Percentiles rank a stretch among this genome's conserved stretches.
Evolutionary conservation across 2,797 vertebrate genomes (phyloP).

Genomic region (Macropodus opercularis): DNA sequence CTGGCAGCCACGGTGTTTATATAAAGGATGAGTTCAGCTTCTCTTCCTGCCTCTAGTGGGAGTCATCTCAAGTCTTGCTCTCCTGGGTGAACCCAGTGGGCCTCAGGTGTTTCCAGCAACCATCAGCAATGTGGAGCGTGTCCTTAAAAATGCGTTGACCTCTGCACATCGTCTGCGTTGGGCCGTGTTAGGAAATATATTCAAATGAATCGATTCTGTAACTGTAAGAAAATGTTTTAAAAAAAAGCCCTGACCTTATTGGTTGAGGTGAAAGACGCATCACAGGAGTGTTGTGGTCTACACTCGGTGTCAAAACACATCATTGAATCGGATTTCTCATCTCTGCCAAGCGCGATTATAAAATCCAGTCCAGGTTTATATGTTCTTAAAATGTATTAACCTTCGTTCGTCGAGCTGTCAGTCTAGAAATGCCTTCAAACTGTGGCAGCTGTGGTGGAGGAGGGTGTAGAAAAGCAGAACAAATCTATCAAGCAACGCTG

Average conservation of each 20-base stretch:
- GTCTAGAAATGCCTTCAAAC: slow-evolving; percentile 43
- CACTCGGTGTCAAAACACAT: slow-evolving; percentile 6
- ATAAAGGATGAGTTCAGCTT: slow-evolving; percentile 17
- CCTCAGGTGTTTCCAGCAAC: slow-evolving; percentile 42
- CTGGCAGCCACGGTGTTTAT: slow-evolving; percentile 5
- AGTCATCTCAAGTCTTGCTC: slow-evolving; percentile 17
- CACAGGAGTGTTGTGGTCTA: neutral
- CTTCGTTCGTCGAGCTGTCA: slow-evolving; percentile 52
- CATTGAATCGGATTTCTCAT: slow-evolving; percentile 1
- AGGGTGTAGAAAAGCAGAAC: slow-evolving; percentile 40
- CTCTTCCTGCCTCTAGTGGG: slow-evolving; percentile 2
- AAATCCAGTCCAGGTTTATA: slow-evolving; percentile 11
- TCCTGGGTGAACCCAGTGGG: slow-evolving; percentile 22
- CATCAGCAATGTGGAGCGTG: slow-evolving; percentile 35
- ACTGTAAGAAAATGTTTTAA: neutral
- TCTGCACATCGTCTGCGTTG: neutral
- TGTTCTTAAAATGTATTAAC: slow-evolving; percentile 10
- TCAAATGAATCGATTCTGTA: neutral
- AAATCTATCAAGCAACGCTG: slow-evolving; percentile 38
- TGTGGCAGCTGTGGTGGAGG: slow-evolving; percentile 44
- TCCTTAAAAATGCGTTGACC: slow-evolving; percentile 36
- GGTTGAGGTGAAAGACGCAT: neutral
- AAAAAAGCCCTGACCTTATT: neutral
- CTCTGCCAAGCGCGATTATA: slow-evolving; percentile 12
- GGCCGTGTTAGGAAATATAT: slow-evolving; percentile 2